Percentiles rank a stretch among this genome's conserved stretches.
phyloP scores from a whole-genome alignment of 2,888 invertebrate species.

The Thalpophila matura region DNA sequence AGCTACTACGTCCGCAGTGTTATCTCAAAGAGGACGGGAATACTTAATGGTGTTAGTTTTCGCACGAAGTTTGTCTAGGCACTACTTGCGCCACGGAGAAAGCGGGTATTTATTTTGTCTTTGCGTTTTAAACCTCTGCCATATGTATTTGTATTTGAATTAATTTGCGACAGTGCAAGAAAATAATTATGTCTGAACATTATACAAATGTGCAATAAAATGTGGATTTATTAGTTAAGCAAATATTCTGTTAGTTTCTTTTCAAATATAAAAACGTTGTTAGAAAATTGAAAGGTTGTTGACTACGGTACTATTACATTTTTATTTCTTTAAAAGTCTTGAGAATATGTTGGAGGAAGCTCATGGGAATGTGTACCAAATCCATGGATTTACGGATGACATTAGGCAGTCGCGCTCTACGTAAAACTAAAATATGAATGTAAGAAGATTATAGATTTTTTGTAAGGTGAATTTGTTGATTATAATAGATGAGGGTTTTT shows the following conservation, averaged over 20 bases:
- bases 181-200: slow-evolving; percentile 11
- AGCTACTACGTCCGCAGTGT: slow-evolving; percentile 18
- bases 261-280: slow-evolving; percentile 7
- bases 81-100: slow-evolving; percentile 21
- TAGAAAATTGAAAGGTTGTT: slow-evolving; percentile 23
- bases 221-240: slow-evolving; percentile 14
- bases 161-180: slow-evolving; percentile 8
- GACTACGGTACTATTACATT: too few species aligned
- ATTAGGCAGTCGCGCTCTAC: not conserved
- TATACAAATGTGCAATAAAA: slow-evolving; percentile 1
- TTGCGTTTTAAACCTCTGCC: slow-evolving; percentile 33
- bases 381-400: slow-evolving; percentile 1
- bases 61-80: slow-evolving; percentile 39
- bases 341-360: too few species aligned
- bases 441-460: not conserved
- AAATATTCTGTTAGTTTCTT: slow-evolving; percentile 13
- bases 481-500: not conserved
- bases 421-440: slow-evolving; percentile 5
- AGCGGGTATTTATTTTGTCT: slow-evolving; percentile 36
- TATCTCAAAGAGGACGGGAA: slow-evolving; percentile 32
- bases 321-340: too few species aligned
- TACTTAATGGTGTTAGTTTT: slow-evolving; percentile 49
- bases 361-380: slow-evolving; percentile 1
- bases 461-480: not conserved
- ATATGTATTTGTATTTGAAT: slow-evolving; percentile 14